Conservation (phyloP, 2,888 invertebrate genomes). For the Buathra laborator region DNA sequence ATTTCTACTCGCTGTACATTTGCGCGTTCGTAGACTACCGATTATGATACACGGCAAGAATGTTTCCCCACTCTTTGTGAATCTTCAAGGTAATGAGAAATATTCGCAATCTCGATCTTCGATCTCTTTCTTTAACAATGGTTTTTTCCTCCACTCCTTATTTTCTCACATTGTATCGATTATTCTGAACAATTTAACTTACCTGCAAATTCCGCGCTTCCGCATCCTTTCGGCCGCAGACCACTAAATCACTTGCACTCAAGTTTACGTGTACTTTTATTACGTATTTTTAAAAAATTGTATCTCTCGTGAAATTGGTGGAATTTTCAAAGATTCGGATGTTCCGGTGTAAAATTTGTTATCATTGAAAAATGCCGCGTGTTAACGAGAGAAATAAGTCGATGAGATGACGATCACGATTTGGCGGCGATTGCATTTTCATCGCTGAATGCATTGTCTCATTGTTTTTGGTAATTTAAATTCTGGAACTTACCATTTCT, state of each 20-base stretch:
- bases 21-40: not conserved
- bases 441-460: not conserved
- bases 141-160: not conserved
- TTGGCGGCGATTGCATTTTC: not conserved
- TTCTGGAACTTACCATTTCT: constrained; percentile 89
- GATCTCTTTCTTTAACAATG: not conserved
- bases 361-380: not conserved
- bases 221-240: not conserved
- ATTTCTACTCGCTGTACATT: constrained; percentile 17
- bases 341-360: not conserved
- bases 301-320: not conserved
- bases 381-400: not conserved
- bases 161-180: not conserved
- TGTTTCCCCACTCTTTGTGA: constrained; percentile 8
- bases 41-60: not conserved
- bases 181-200: constrained; percentile 7
- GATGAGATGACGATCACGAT: not conserved
- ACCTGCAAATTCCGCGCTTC: not conserved
- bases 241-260: not conserved
- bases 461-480: not conserved
- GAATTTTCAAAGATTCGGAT: not conserved
- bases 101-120: not conserved
- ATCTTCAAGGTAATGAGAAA: constrained; percentile 4
- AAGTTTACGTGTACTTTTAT: not conserved
- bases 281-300: not conserved